Evolutionary conservation across 2,888 invertebrate species (phyloP), one percentile per base, ranked within the genome.

Genomic region (Sphaerophoria taeniata): DNA sequence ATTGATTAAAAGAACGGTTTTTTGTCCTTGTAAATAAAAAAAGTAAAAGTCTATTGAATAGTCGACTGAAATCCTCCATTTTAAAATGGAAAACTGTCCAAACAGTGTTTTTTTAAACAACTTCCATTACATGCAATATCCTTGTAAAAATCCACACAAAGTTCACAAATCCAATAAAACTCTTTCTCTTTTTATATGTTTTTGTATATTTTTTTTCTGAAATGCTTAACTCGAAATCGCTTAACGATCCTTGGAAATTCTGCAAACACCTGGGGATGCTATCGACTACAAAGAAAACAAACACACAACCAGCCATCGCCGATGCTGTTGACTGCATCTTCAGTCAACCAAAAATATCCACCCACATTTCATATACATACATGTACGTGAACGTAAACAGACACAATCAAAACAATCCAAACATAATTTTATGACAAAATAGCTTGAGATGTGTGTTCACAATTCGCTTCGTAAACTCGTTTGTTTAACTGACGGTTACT

Each of bases 401-500:
- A 24, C 24, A 24, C 24, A 24, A 24, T 24, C 24, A 24, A 24
- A 24, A 24, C 24, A 24, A 24, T 24, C 24, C 24, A 24, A 24
- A 70, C 83, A 79, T 84, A 75, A 72, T 80, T 84, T 84, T 75
- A 84, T 80, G 84, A 84, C 84, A 84, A 84, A 84, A 71, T 84
- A 84, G 71, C 84, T 80, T 75, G 71, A 80, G 84, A 79, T 80
- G 71, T 80, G 49, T 78, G 79, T 69, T 69, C 70, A 83, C 83
- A 83, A 67, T 83, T 78, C 51, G 79, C 56, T 63, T 51, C 73
- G 79, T 65, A 65, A 65, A 67, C 70, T 79, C 70, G 56, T 73
- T 79, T 74, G 63, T 74, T 79, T 74, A 63, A 53, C 53, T 67
- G 67, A 31, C 49, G 51, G 36, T 51, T 65, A 24, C 12, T 12